Base-by-base conservation (phyloP, 2,113 vertebrate genomes). In the Oncorhynchus nerka region DNA sequence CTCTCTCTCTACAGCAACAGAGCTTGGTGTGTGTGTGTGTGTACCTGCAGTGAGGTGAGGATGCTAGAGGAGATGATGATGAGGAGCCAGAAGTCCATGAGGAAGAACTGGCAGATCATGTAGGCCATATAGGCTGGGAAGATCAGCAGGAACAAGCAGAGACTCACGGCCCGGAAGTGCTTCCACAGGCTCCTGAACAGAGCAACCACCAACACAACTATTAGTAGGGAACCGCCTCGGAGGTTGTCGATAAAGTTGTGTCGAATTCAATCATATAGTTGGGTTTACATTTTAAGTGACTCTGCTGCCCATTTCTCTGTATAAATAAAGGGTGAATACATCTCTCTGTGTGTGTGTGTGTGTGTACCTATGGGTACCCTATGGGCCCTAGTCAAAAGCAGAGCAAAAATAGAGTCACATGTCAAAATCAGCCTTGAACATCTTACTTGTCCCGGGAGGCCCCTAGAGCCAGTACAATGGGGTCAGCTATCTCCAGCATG, bases 31-130 rank as follows among this genome's bases (percentile, higher is more conserved):
- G 16, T 16, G 5, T 64, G 61, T 64, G 61, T 73, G 7, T 65
- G 57, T 90, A 99, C 98, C 97, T 99, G 98, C 83, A 99, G 95
- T 34, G 97, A 99, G 32, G 97, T 99, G 76, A 99, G 94, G 86
- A 99, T 97, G 88, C 96, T 98, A 84, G 97, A 98, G 66, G 97
- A 99, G 87, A 99, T 99, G 87, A 99, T 99, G 87, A 99, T 99
- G 79, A 99, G 94, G 61, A 99, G 94, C 98, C 98, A 99, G 90
- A 99, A 98, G 86, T 99, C 97, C 97, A 98, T 99, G 92, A 97
- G 96, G 93, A 99, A 99, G 93, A 99, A 99, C 76, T 99, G 97
- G 90, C 97, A 99, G 78, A 99, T 99, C 97, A 99, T 99, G 80
- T 96, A 99, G 74, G 97, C 96, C 98, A 99, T 97, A 78, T 99